Conservation (phyloP, 1,140 invertebrate species). For the Papilio aristodemus region DNA sequence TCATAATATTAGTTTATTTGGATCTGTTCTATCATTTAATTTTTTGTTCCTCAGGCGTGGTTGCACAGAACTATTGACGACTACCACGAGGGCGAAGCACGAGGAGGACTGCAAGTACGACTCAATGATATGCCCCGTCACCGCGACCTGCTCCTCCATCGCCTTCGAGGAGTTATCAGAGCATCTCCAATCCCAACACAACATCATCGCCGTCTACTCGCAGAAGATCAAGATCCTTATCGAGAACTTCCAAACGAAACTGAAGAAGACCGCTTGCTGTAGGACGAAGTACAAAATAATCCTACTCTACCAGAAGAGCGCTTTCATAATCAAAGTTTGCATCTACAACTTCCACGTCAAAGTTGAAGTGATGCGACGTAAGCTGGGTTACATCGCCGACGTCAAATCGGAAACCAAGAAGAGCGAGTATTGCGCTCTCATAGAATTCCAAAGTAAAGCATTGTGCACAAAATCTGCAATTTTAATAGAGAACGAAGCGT, state of each 20-base stretch:
- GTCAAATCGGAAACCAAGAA: constrained; percentile 65
- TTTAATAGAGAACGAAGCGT: constrained; percentile 70
- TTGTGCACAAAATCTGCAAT: constrained; percentile 72
- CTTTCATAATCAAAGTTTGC: constrained; percentile 76
- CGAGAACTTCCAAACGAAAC: constrained; percentile 75
- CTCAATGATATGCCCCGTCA: constrained; percentile 72
- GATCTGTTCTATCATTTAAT: neutral
- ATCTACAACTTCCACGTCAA: constrained; percentile 75
- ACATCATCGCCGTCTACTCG: constrained; percentile 72
- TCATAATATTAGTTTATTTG: no score
- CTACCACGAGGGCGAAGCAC: constrained; percentile 64
- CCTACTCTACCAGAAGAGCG: constrained; percentile 69
- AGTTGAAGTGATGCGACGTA: constrained; percentile 70
- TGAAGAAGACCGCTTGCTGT: constrained; percentile 72
- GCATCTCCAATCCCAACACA: constrained; percentile 67
- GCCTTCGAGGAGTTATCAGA: constrained; percentile 70
- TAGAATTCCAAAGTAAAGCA: constrained; percentile 75
- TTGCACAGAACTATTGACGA: constrained; percentile 66
- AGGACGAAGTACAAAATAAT: constrained; percentile 75
- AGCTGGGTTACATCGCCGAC: constrained; percentile 67
- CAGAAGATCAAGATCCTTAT: constrained; percentile 76
- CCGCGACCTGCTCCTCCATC: constrained; percentile 64
- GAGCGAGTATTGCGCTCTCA: constrained; percentile 70
- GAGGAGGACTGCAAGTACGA: constrained; percentile 73
- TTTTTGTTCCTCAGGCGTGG: constrained; percentile 70